Evolutionary conservation across 1,140 invertebrate genomes (phyloP), one percentile per base, ranked within the genome.

Genomic region (Cherax destructor): DNA sequence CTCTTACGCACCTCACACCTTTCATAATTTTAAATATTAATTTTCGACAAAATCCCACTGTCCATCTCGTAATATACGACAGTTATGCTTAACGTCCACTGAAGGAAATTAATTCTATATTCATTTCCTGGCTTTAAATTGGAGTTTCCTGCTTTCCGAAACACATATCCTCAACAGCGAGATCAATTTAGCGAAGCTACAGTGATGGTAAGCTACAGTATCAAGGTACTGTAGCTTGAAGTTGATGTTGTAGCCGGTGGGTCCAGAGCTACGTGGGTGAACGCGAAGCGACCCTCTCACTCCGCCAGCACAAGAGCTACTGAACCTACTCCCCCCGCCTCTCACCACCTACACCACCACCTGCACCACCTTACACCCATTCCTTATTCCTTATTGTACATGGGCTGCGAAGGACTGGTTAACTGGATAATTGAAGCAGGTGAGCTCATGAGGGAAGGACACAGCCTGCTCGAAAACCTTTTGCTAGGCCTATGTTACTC

Each of bases 321-420:
- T 74, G 69, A 30, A n/a, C n/a, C 24, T 74, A 3, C n/a, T 59
- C 11, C 61, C 16, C 61, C 61, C 69, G 30, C 69, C 69, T 74
- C 2, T 9, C 52, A 56, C 52, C 18, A 11, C 65, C 65, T 69
- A 18, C 65, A 30, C n/a, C 69, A n/a, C 69, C 69, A 74, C 69
- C 69, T 74, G 69, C 69, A 74, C 69, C n/a, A 5, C n/a, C 5
- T 74, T 9, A 74, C 69, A 74, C 69, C n/a, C 24, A 24, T 24
- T 74, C 69, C 30, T 74, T 74, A 74, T 24, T 74, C 69, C 30
- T 74, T 74, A 74, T 24, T 74, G n/a, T 74, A 74, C 24, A 30
- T 74, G 69, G 69, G 21, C 11, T 74, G 69, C 18, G 65, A 21
- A 21, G 30, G 1, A 13, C 11, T 56, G 9, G 9, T 56, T 56